These are phyloP conservation scores for Fregetta grallaria DNA, from an alignment of 2,113 vertebrate species.

Conservation along the genomic window DNA sequence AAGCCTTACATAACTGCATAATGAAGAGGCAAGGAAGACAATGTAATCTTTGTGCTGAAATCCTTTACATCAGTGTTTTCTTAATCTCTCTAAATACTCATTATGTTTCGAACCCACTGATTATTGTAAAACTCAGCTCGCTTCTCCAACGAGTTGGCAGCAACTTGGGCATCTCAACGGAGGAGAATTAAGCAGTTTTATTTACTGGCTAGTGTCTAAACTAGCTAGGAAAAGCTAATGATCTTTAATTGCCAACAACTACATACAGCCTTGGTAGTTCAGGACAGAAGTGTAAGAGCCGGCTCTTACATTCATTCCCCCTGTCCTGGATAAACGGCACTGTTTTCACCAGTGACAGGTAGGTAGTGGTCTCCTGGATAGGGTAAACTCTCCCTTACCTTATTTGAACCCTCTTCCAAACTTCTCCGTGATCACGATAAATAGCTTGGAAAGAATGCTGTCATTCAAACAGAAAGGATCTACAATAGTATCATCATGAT, in stretches of 20 bases:
- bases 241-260: background rate
- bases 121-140: background rate
- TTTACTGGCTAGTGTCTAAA: background rate
- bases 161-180: background rate
- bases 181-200: background rate
- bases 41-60: conserved; percentile 29
- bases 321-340: background rate
- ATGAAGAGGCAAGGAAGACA: background rate
- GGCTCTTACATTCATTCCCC: background rate
- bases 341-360: background rate
- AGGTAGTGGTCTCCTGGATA: background rate
- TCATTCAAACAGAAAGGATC: background rate
- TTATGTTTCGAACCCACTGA: background rate
- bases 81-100: background rate
- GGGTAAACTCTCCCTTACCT: background rate
- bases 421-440: background rate
- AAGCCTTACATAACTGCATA: conserved; percentile 7
- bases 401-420: background rate
- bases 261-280: background rate
- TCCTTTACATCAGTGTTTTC: conserved; percentile 3
- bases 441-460: background rate
- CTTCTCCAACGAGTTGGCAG: background rate
- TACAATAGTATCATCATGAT: background rate
- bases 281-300: background rate
- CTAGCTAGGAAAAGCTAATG: background rate